Base-by-base conservation (phyloP, 2,113 vertebrate species). In the Oreochromis spilurus region DNA sequence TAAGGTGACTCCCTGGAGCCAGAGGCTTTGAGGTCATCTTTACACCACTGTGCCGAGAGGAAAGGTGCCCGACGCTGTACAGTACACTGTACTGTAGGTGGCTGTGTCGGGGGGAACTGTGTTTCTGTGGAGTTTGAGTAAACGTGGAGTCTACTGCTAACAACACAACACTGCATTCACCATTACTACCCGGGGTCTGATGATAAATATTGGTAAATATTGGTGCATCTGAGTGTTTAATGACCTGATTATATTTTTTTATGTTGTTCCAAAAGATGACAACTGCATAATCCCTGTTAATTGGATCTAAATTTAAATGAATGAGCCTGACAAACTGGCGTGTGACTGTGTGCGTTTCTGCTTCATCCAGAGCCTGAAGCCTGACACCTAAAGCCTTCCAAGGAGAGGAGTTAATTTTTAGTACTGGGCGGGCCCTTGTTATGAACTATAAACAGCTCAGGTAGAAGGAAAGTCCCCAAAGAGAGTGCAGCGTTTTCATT, bases 1-100 rank as follows among this genome's bases (percentile, higher is more conserved):
- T 97, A 93, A 95, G 92, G 95, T 96, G 95, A 94, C 95, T 93
- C 85, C 84, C 53, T 57, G 83, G 87, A 92, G 92, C 84, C 89
- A 9, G 70, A 80, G 83, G 83, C 87, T 88, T 82, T 84, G 82
- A 92, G 93, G 94, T 95, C 92, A 94, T 88, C 85, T 92, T 96
- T 89, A 85, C 95, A 93, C 93, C 88, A 86, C 83, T 80, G 90
- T 95, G 94, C 79, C 4, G 81, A 36, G 65, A 77, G 83, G 31
- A 84, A 89, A 81, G 84, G 70, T 88, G 75, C 84, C 84, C 36
- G 34, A 13, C 5, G 5, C 52, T 48, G 2, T 43, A 85, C 78
- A 87, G n/a, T 17, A 50, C 36, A 55, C 78, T 43, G 36, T 55
- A 55, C 53, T 43, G 36, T 67, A 53, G 67, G 70, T 79, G 62